Conservation (phyloP, 1,140 invertebrate species). For the Akabosia matsudoensis region DNA sequence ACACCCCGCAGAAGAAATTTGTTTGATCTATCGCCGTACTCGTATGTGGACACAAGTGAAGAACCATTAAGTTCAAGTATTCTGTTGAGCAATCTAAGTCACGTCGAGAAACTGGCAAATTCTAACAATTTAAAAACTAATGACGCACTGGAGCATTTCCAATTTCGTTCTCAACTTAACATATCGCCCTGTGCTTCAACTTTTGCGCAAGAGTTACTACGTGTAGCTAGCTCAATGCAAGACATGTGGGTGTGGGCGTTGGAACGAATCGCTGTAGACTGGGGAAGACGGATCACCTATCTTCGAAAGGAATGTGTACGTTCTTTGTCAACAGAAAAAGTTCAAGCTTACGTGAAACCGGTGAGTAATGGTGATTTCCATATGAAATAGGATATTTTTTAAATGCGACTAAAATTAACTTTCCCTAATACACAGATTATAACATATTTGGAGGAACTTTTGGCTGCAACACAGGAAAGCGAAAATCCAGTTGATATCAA, state of each 20-base stretch:
- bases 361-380: constrained; percentile 10
- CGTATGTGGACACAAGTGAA: constrained; percentile 34
- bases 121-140: too few relatives aligned
- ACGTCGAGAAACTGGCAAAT: background rate
- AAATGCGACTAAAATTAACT: constrained; percentile 1
- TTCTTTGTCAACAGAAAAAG: constrained; percentile 24
- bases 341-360: constrained; percentile 21
- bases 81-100: background rate
- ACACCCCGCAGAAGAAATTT: background rate
- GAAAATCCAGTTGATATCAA: background rate
- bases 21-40: constrained; percentile 10
- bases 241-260: constrained; percentile 38
- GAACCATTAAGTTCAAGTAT: constrained; percentile 26
- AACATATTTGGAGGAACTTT: constrained; percentile 6
- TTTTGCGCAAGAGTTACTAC: constrained; percentile 36
- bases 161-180: background rate
- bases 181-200: constrained; percentile 19
- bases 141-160: background rate
- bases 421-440: constrained; percentile 7
- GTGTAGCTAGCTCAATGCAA: constrained; percentile 37
- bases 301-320: constrained; percentile 38
- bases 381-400: background rate
- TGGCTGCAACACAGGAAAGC: background rate
- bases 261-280: constrained; percentile 37
- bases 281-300: constrained; percentile 23